These are phyloP conservation scores for Metopolophium dirhodum DNA, from an alignment of 1,140 invertebrate species.

Conservation along the genomic window DNA sequence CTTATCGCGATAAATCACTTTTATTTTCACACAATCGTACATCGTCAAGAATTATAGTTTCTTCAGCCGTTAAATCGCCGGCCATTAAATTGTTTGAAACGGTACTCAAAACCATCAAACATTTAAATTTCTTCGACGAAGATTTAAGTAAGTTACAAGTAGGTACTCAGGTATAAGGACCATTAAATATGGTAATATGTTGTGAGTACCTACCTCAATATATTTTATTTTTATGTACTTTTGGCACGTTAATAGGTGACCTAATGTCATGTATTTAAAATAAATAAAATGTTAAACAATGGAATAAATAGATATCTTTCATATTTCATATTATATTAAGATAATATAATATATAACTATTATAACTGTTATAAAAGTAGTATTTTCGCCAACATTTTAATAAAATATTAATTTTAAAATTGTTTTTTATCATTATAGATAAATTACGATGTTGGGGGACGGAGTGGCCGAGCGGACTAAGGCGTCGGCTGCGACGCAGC, in stretches of 20 bases:
- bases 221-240: neutral
- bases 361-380: too few relatives aligned
- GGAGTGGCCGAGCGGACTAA: too few relatives aligned
- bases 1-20: neutral
- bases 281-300: neutral
- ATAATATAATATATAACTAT: too few relatives aligned
- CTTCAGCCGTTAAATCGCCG: neutral
- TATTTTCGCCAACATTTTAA: too few relatives aligned
- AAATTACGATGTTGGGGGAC: too few relatives aligned
- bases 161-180: neutral
- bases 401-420: too few relatives aligned
- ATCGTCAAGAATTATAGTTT: neutral
- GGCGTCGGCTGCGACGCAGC: too few relatives aligned
- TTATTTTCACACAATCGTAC: neutral
- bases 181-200: neutral
- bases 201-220: neutral
- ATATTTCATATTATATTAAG: too few relatives aligned
- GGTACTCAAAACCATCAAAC: neutral
- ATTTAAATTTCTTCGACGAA: neutral
- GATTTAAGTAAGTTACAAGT: neutral
- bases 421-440: too few relatives aligned
- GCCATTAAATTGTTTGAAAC: neutral
- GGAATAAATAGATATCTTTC: neutral
- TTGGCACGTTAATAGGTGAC: neutral
- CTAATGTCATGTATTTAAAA: neutral